Evolutionary conservation across 2,888 invertebrate genomes (phyloP), one percentile per base, ranked within the genome.

Genomic region (Chaitophorus viminalis): DNA sequence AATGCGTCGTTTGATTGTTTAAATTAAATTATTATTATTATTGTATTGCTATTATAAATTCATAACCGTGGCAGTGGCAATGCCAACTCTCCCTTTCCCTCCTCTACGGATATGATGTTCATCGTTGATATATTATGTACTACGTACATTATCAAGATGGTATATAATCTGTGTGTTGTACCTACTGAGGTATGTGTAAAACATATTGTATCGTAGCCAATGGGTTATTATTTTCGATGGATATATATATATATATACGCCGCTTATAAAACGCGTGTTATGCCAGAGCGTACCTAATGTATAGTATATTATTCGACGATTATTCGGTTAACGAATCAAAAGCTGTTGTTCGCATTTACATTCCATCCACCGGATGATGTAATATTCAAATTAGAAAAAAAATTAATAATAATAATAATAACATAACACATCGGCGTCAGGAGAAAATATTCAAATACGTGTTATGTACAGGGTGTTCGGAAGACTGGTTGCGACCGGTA

Each of bases 381-480:
- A 84, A 84, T 84, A 81, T 83, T 83, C 39, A 83, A 83, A 83
- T 83, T 83, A 75, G 54, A 54, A 83, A 65, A 33, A 60, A 46
- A 46, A 46, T 9, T 39, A 46, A 46, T 11, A 46, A 46, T 11
- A 46, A 46, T 11, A 46, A 14, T 36, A 60, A 31, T 21, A 74
- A n/a, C 54, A 60, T 39, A 54, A 36, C 36, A 75, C 5, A 18
- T 68, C 11, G n/a, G 8, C 21, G 36, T 39, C 36, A 65, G 60
- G 83, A 84, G 83, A 75, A 84, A 84, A 75, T 84, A 65, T 84
- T 75, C 29, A 60, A 84, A 84, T 84, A 84, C 65, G 65, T 39
- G 75, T 84, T 82, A 54, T 65, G 83, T 84, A 84, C 65, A 76
- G 83, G 74, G 83, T 76, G 39, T 83, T 3, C 6, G 75, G 8